Evolutionary conservation across 2,113 vertebrate species (phyloP).

Genomic region (Apteryx mantelli): DNA sequence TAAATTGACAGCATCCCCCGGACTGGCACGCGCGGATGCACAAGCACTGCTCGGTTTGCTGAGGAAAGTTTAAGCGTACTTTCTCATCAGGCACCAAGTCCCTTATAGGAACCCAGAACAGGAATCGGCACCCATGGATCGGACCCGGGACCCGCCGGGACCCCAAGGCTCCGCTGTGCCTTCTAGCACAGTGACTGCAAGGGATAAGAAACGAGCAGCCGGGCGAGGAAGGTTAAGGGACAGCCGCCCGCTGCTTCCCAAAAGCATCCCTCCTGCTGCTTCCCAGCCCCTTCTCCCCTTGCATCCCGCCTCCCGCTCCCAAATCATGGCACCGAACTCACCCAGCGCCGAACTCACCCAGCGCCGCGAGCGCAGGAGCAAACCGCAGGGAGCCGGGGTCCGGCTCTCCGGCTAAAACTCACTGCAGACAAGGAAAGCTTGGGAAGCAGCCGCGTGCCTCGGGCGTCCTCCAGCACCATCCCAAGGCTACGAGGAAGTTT

Average conservation of each 20-base stretch:
- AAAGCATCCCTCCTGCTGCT: background rate
- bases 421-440: background rate
- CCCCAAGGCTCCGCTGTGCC: background rate
- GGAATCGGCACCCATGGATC: background rate
- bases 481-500: background rate
- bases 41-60: background rate
- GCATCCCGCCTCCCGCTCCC: background rate
- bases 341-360: background rate
- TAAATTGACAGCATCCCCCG: background rate
- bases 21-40: accelerated
- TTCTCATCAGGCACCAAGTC: background rate
- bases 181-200: accelerated
- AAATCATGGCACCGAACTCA: background rate
- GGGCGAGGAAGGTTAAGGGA: background rate
- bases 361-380: too few species aligned
- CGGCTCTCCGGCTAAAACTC: background rate
- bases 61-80: background rate
- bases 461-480: background rate
- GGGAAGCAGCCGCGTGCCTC: background rate
- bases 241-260: background rate
- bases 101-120: accelerated
- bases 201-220: background rate
- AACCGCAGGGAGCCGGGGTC: background rate
- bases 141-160: accelerated
- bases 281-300: background rate